These are phyloP conservation scores for Jaculus jaculus DNA, from an alignment of 2,113 vertebrate species.

Conservation along the genomic window DNA sequence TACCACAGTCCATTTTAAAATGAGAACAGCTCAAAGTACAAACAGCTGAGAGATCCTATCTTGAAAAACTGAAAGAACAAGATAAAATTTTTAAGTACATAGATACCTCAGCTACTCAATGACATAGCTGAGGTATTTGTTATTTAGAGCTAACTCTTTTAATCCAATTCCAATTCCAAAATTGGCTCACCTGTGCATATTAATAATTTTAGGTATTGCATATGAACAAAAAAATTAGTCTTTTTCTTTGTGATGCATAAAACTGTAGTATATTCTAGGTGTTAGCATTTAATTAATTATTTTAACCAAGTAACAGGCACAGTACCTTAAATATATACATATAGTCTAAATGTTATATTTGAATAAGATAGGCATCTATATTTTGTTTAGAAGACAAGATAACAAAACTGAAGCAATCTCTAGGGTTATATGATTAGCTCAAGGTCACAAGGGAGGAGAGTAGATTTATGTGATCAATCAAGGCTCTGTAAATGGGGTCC, in stretches of 20 bases:
- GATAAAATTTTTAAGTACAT: not conserved
- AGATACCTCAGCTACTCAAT: not conserved
- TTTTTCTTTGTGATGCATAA: not conserved
- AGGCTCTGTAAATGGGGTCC: not conserved
- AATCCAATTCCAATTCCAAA: not conserved
- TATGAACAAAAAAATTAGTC: not conserved
- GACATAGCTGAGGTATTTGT: not conserved
- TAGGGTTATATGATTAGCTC: not conserved
- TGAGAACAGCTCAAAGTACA: not conserved
- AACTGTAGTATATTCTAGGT: not conserved
- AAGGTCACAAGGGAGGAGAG: not conserved
- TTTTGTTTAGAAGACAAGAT: slow-evolving; percentile 8
- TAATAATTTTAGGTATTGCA: not conserved
- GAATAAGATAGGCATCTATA: not conserved
- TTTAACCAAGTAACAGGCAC: not conserved
- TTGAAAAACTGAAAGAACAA: not conserved
- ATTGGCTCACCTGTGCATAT: not conserved
- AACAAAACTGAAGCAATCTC: not conserved
- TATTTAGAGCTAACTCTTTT: not conserved
- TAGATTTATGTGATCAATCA: not conserved
- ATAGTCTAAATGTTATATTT: slow-evolving; percentile 31
- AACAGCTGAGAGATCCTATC: not conserved
- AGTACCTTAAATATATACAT: not conserved
- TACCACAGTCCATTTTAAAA: not conserved
- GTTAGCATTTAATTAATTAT: not conserved